phyloP scores from a whole-genome alignment of 2,797 vertebrate genomes.

The Aulostomus chinensis region DNA sequence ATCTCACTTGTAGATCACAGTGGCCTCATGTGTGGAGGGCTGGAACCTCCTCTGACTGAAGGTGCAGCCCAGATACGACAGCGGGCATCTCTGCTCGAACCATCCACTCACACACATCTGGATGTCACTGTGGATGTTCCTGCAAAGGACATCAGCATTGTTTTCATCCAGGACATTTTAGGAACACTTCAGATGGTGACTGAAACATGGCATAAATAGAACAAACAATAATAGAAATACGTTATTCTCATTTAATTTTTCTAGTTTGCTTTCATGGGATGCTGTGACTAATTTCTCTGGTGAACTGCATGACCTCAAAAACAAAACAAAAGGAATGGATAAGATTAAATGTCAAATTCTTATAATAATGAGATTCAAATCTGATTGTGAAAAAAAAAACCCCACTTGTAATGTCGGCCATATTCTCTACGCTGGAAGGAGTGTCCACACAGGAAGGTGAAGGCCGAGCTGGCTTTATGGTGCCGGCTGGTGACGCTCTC shows the following conservation, averaged over 20 bases:
- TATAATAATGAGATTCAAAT: too few species aligned
- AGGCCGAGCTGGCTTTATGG: constrained; percentile 92
- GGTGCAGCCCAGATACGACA: constrained; percentile 91
- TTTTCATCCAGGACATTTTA: too few species aligned
- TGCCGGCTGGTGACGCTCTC: constrained; percentile 90
- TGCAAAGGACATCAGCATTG: constrained; percentile 37
- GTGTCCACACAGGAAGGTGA: constrained; percentile 91
- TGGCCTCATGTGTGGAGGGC: constrained; percentile 68
- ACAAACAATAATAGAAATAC: too few species aligned
- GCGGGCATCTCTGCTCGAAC: constrained; percentile 91
- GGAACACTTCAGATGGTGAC: too few species aligned
- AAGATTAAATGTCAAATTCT: too few species aligned
- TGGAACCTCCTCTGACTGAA: constrained; percentile 85
- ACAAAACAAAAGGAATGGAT: too few species aligned
- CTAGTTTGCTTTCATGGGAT: too few species aligned
- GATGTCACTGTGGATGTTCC: constrained; percentile 91
- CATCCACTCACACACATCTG: constrained; percentile 87
- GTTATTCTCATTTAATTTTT: too few species aligned
- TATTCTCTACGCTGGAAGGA: constrained; percentile 91
- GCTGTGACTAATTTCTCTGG: too few species aligned
- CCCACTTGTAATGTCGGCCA: constrained; percentile 85
- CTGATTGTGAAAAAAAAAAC: neutral
- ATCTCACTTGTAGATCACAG: constrained; percentile 58
- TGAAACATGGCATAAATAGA: too few species aligned
- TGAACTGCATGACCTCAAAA: too few species aligned